Evolutionary conservation across 2,888 invertebrate genomes (phyloP).

Genomic region (Scaeva pyrastri): DNA sequence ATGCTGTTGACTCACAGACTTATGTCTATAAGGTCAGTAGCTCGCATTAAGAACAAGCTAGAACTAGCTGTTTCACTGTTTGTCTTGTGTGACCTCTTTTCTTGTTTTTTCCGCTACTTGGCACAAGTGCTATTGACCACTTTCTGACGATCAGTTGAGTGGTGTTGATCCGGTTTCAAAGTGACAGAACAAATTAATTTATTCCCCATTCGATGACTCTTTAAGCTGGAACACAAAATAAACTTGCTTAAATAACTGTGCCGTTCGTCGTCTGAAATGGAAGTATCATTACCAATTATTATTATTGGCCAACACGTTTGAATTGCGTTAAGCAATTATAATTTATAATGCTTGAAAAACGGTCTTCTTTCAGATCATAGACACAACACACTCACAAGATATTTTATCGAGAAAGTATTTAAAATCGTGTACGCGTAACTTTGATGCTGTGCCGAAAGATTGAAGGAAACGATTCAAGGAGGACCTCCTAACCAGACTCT

Average conservation of each 20-base stretch:
- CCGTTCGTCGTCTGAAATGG: slow-evolving; percentile 8
- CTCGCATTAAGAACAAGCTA: slow-evolving; percentile 38
- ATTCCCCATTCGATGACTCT: slow-evolving; percentile 33
- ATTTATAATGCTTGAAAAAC: slow-evolving; percentile 8
- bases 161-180: slow-evolving; percentile 58
- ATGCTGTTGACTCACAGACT: slow-evolving; percentile 15
- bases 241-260: slow-evolving; percentile 38
- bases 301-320: slow-evolving; percentile 10
- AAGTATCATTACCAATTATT: background rate
- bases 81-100: slow-evolving; percentile 45
- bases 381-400: background rate
- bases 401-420: slow-evolving; percentile 10
- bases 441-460: background rate
- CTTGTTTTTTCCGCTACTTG: slow-evolving; percentile 26
- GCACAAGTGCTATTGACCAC: slow-evolving; percentile 36
- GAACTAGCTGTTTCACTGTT: slow-evolving; percentile 21
- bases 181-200: slow-evolving; percentile 47
- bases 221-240: slow-evolving; percentile 20
- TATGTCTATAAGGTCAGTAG: slow-evolving; percentile 40
- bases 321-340: slow-evolving; percentile 4
- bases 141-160: slow-evolving; percentile 39
- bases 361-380: background rate
- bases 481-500: slow-evolving; percentile 15
- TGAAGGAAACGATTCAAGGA: slow-evolving; percentile 4
- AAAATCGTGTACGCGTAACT: background rate